Evolutionary conservation across 1,140 invertebrate genomes (phyloP).

Genomic region (Drosophila nikananu): DNA sequence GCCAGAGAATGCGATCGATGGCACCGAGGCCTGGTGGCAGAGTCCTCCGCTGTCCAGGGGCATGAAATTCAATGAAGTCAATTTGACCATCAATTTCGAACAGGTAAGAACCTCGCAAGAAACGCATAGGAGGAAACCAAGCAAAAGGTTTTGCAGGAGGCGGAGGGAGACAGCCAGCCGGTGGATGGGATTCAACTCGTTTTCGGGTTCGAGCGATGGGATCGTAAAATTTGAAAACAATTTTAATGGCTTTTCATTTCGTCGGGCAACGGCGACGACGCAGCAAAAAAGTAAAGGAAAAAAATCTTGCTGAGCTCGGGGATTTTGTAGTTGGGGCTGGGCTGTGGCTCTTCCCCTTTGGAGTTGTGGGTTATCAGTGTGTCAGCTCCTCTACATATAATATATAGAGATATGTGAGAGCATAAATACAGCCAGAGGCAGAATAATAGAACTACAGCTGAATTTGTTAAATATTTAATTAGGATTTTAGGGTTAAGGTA

Average conservation of each 20-base stretch:
- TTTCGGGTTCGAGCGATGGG: conserved; percentile 46
- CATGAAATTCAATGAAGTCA: conserved; percentile 98
- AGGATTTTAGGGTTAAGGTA: neutral
- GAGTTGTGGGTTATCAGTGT: conserved; percentile 73
- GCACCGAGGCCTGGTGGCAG: conserved; percentile 98
- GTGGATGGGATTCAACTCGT: conserved; percentile 65
- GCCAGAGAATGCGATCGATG: conserved; percentile 96
- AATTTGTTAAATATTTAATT: neutral
- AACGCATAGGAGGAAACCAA: conserved; percentile 29
- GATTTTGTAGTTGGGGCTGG: conserved; percentile 31
- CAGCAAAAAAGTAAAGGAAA: conserved; percentile 30
- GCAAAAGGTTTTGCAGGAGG: conserved; percentile 12
- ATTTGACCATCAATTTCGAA: conserved; percentile 98
- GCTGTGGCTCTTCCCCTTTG: conserved; percentile 49
- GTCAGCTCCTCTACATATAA: conserved; percentile 23
- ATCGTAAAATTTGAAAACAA: conserved; percentile 75
- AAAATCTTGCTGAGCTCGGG: conserved; percentile 69
- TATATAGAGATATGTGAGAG: conserved; percentile 23
- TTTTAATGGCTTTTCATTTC: conserved; percentile 81
- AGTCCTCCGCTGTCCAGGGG: conserved; percentile 98
- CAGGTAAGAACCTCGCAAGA: conserved; percentile 89
- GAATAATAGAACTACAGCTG: neutral
- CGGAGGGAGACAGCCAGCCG: conserved; percentile 2
- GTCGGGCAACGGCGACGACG: conserved; percentile 22
- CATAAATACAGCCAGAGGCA: neutral